These are phyloP conservation scores for Agriopis leucophaearia DNA, from an alignment of 2,888 invertebrate genomes.

Conservation along the genomic window DNA sequence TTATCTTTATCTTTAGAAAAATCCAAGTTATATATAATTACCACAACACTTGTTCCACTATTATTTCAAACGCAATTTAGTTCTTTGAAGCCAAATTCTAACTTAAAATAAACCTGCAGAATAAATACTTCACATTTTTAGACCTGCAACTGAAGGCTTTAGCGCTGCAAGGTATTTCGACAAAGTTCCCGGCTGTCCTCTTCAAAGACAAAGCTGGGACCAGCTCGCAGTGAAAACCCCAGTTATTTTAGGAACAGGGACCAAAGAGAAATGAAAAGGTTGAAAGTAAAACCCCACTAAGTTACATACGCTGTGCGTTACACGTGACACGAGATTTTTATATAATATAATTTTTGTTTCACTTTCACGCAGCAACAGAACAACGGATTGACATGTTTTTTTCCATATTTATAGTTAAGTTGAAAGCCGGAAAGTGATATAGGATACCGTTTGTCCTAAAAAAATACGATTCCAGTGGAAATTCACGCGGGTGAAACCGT, in stretches of 20 bases:
- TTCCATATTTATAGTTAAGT: no score
- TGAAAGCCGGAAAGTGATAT: no score
- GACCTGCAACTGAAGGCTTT: conserved; percentile 29
- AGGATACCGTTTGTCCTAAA: no score
- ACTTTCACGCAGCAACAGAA: no score
- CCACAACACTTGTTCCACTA: not conserved
- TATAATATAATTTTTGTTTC: no score
- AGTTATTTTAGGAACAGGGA: conserved; percentile 32
- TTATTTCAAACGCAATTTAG: conserved; percentile 10
- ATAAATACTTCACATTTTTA: conserved; percentile 20
- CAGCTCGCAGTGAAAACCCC: conserved; percentile 5
- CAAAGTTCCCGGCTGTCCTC: conserved; percentile 11
- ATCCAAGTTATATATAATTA: no score
- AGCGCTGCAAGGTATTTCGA: conserved; percentile 20
- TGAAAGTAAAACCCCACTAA: not conserved
- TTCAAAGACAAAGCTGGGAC: conserved; percentile 32
- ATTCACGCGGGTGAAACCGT: no score
- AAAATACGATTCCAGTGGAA: no score
- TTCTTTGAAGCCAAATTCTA: conserved; percentile 15
- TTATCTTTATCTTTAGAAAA: no score
- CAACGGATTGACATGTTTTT: no score
- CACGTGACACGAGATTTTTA: not conserved
- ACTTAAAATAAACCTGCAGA: conserved; percentile 4
- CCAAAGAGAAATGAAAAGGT: conserved; percentile 27
- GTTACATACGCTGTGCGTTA: not conserved